Conservation (phyloP, 2,113 vertebrate species). For the Rattus rattus region DNA sequence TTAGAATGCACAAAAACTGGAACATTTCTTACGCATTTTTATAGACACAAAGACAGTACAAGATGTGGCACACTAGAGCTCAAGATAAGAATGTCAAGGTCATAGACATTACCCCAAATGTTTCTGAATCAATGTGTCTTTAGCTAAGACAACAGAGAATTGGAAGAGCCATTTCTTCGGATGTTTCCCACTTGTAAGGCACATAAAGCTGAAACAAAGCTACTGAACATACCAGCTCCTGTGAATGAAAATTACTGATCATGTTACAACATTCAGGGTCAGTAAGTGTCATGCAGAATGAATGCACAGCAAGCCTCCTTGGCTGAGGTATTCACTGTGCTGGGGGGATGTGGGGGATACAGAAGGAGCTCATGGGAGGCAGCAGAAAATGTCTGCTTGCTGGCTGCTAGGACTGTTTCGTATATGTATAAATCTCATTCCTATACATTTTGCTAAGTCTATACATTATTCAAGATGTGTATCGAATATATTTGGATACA, state of each 20-base stretch:
- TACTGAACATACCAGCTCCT: background rate
- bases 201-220: background rate
- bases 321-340: background rate
- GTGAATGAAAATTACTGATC: background rate
- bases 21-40: background rate
- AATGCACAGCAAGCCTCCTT: background rate
- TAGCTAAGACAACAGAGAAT: background rate
- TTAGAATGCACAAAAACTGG: background rate
- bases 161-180: background rate
- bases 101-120: background rate
- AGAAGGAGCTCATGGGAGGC: background rate
- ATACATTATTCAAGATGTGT: background rate
- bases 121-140: background rate
- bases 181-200: background rate
- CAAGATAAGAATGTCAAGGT: background rate
- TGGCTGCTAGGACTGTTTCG: background rate
- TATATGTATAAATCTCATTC: background rate
- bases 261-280: background rate
- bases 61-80: background rate
- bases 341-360: background rate
- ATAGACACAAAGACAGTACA: background rate
- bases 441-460: background rate
- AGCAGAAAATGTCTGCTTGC: background rate
- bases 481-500: no score
- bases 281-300: background rate